These are phyloP conservation scores for Brachionus sp. DNA, from an alignment of 1,140 invertebrate species.

Conservation along the genomic window DNA sequence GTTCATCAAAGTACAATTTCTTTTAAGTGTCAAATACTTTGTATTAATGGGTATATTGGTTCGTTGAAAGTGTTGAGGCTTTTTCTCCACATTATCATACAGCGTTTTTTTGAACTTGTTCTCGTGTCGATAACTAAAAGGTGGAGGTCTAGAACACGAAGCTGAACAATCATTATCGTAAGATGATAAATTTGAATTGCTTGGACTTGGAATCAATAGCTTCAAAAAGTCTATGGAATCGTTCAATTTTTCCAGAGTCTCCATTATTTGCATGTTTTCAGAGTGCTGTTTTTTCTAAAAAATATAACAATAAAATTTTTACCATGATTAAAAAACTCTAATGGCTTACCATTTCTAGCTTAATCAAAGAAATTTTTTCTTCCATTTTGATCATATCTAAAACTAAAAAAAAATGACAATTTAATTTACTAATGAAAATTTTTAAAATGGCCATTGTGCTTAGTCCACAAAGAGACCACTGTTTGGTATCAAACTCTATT, in stretches of 20 bases:
- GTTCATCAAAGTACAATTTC: neutral
- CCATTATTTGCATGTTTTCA: conserved; percentile 22
- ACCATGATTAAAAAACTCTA: neutral
- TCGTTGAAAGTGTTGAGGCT: neutral
- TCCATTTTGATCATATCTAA: neutral
- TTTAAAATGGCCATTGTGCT: neutral
- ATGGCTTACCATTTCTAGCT: conserved; percentile 10
- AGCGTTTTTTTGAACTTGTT: neutral
- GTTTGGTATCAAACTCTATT: neutral
- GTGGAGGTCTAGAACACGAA: neutral
- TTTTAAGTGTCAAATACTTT: neutral
- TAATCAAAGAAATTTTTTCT: conserved; percentile 17
- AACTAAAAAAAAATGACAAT: neutral
- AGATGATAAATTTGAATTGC: neutral
- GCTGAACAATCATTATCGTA: neutral
- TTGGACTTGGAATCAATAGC: neutral
- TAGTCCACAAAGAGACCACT: neutral
- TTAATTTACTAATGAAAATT: neutral
- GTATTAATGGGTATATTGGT: conserved; percentile 23
- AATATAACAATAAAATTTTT: neutral
- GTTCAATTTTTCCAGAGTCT: neutral
- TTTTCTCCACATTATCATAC: neutral
- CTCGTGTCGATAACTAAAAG: neutral
- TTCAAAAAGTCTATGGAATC: conserved; percentile 27
- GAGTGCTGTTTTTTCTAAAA: conserved; percentile 15